A percentile compares a stretch with the other conserved stretches of the same genome.
These are phyloP conservation scores for Tryphoninae sp. DNA, from an alignment of 2,888 invertebrate genomes.

Conservation along the genomic window DNA sequence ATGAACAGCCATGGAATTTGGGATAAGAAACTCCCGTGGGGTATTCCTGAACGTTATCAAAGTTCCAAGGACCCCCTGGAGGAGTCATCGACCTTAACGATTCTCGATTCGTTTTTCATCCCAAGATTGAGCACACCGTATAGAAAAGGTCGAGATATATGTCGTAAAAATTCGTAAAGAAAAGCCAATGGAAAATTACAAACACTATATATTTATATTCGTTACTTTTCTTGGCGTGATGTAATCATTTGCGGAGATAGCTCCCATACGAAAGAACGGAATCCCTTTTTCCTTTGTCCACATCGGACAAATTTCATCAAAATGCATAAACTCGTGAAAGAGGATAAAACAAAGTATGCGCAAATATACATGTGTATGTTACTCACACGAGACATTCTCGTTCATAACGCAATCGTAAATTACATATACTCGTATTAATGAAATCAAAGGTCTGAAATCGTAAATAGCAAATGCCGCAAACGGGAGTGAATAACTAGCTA, in stretches of 20 bases:
- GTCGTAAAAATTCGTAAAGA: slow-evolving; percentile 28
- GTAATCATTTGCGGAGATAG: slow-evolving; percentile 38
- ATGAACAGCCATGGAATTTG: slow-evolving; percentile 28
- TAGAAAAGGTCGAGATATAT: slow-evolving; percentile 22
- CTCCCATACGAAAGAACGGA: slow-evolving; percentile 30
- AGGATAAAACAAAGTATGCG: background rate
- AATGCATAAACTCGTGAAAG: slow-evolving; percentile 51
- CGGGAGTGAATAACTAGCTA: slow-evolving; percentile 42
- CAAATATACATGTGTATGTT: slow-evolving; percentile 29
- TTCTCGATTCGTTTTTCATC: background rate
- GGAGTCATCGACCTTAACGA: slow-evolving; percentile 34
- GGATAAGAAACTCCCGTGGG: slow-evolving; percentile 25
- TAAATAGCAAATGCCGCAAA: slow-evolving; percentile 37
- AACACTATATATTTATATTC: slow-evolving; percentile 54
- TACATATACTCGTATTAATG: slow-evolving; percentile 56
- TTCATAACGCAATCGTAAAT: slow-evolving; percentile 40
- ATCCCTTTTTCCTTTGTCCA: slow-evolving; percentile 16
- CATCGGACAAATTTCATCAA: slow-evolving; percentile 23
- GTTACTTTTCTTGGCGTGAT: slow-evolving; percentile 41
- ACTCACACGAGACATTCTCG: slow-evolving; percentile 39
- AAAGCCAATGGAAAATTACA: background rate
- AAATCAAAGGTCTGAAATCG: slow-evolving; percentile 58
- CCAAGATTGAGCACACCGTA: background rate
- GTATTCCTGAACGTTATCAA: slow-evolving; percentile 38
- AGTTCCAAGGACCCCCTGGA: background rate